A percentile compares a stretch with the other conserved stretches of the same genome.
phyloP scores from a whole-genome alignment of 2,888 invertebrate species.

The Rhyacophila evoluta region DNA sequence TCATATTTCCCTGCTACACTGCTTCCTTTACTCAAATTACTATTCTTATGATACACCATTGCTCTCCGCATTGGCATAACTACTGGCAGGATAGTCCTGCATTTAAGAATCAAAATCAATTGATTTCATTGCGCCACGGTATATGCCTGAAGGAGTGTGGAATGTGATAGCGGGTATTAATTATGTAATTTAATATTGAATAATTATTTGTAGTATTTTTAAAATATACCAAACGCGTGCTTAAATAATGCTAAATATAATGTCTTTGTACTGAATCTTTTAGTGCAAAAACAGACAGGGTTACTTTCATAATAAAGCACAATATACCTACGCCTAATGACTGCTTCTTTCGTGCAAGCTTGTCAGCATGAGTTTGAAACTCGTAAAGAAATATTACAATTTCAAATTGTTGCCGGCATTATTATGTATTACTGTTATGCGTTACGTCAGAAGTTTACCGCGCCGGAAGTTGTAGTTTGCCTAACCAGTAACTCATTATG shows the following conservation, averaged over 20 bases:
- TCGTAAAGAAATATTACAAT: conserved; percentile 13
- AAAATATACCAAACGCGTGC: background rate
- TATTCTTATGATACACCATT: too few relatives aligned
- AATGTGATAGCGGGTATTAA: background rate
- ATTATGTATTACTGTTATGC: conserved; percentile 10
- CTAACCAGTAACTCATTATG: conserved; percentile 15
- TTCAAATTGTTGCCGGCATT: background rate
- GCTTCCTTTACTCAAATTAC: too few relatives aligned
- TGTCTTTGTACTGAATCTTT: background rate
- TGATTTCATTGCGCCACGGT: background rate
- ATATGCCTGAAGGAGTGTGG: too few relatives aligned
- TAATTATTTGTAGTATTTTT: background rate
- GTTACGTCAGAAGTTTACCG: conserved; percentile 14
- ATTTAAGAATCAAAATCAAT: too few relatives aligned
- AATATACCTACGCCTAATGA: background rate
- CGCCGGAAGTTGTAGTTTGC: background rate
- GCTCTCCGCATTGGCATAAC: too few relatives aligned
- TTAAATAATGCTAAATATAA: background rate
- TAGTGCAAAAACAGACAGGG: background rate
- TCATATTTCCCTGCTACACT: too few relatives aligned
- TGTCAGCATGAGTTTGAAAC: background rate
- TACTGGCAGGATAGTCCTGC: too few relatives aligned
- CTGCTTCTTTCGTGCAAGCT: background rate
- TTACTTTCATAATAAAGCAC: background rate
- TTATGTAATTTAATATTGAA: background rate